Evolutionary conservation across 2,888 invertebrate genomes (phyloP).

Genomic region (Arrhopalites spinosus): DNA sequence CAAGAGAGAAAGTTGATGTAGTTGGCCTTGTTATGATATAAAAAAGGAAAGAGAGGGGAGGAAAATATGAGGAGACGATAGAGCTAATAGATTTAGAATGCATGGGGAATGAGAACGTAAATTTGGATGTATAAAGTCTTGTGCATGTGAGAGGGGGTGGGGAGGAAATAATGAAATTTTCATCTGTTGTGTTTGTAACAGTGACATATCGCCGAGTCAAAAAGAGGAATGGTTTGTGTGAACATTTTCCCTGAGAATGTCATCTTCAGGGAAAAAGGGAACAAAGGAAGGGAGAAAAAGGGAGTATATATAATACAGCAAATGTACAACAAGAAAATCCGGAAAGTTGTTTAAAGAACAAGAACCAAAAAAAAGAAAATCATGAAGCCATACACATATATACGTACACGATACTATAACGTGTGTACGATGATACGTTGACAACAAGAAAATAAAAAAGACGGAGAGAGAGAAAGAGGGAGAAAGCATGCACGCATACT

Average conservation of each 20-base stretch:
- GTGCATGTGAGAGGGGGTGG: neutral
- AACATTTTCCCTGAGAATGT: constrained; percentile 38
- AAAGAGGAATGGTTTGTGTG: constrained; percentile 57
- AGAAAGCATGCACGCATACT: neutral
- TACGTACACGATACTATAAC: too few relatives aligned
- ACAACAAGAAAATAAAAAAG: neutral
- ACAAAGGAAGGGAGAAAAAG: neutral
- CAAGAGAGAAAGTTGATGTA: too few relatives aligned
- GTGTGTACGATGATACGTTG: constrained; percentile 13
- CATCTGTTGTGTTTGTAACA: constrained; percentile 44
- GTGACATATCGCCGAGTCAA: constrained; percentile 56
- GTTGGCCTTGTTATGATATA: too few relatives aligned
- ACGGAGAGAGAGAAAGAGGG: neutral
- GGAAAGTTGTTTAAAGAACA: constrained; percentile 1
- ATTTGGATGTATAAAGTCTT: too few relatives aligned
- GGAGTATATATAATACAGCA: neutral
- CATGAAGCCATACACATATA: neutral
- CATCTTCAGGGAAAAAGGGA: constrained; percentile 28
- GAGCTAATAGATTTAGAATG: neutral
- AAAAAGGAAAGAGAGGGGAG: too few relatives aligned
- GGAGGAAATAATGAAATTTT: constrained; percentile 19
- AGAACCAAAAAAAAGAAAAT: neutral
- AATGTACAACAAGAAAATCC: constrained; percentile 8
- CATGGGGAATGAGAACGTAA: neutral
- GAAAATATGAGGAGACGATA: too few relatives aligned